phyloP scores from a whole-genome alignment of 2,888 invertebrate genomes.

The Diarsia dahlii region DNA sequence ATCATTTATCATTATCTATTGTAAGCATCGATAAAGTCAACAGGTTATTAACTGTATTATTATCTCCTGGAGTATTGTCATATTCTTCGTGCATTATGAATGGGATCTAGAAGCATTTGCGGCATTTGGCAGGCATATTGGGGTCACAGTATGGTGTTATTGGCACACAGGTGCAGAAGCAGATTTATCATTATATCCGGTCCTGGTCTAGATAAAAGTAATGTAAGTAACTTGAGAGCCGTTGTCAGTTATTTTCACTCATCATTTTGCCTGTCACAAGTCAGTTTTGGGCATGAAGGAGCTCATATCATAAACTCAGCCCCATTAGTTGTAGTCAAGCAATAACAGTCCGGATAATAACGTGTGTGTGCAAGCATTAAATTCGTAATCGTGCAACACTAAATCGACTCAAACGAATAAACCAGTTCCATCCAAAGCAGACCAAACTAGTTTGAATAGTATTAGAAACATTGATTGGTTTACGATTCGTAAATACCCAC shows the following conservation, averaged over 20 bases:
- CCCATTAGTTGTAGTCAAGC: constrained; percentile 16
- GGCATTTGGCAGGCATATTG: neutral
- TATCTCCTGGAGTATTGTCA: neutral
- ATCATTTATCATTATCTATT: constrained; percentile 19
- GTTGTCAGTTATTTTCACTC: neutral
- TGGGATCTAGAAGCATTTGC: neutral
- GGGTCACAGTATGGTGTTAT: neutral
- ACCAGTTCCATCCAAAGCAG: constrained; percentile 38
- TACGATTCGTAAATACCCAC: neutral
- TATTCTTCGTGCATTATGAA: neutral
- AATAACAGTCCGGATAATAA: constrained; percentile 29
- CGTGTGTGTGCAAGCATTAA: constrained; percentile 31
- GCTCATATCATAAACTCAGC: neutral
- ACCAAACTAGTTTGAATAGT: constrained; percentile 39
- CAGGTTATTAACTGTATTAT: constrained; percentile 4
- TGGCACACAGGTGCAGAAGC: neutral
- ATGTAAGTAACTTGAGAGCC: too few relatives aligned
- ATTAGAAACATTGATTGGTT: constrained; percentile 20
- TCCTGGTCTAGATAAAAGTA: neutral
- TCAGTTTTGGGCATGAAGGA: neutral
- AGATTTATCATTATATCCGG: neutral
- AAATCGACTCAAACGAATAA: constrained; percentile 33
- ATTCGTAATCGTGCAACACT: constrained; percentile 26
- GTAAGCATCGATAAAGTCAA: constrained; percentile 24
- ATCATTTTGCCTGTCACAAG: neutral